Evolutionary conservation across 2,888 invertebrate genomes (phyloP).

Genomic region (Eupithecia subumbrata): DNA sequence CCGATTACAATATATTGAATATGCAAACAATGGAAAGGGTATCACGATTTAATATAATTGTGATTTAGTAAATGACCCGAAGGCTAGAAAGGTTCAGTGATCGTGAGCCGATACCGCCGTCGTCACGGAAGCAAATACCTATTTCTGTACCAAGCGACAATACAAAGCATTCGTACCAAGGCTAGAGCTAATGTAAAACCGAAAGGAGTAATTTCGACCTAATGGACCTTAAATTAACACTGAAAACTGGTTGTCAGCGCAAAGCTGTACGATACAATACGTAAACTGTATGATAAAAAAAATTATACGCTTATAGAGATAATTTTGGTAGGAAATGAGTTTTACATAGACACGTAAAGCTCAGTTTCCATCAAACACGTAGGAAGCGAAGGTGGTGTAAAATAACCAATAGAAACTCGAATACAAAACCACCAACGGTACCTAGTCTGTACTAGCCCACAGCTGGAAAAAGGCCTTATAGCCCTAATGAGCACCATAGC

Average conservation of each 20-base stretch:
- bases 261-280: too few relatives aligned
- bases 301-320: too few relatives aligned
- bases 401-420: too few relatives aligned
- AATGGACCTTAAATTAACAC: slow-evolving; percentile 14
- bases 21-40: slow-evolving; percentile 57
- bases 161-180: slow-evolving; percentile 51
- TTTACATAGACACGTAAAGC: too few relatives aligned
- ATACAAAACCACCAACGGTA: too few relatives aligned
- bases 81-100: slow-evolving; percentile 50
- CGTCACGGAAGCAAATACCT: slow-evolving; percentile 67
- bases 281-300: not conserved
- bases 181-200: slow-evolving; percentile 54
- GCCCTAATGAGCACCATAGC: not conserved
- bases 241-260: not conserved
- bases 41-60: slow-evolving; percentile 52
- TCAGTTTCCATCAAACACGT: not conserved
- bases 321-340: too few relatives aligned
- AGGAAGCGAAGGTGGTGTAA: not conserved
- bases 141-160: slow-evolving; percentile 52
- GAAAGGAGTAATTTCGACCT: slow-evolving; percentile 59
- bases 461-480: not conserved
- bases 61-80: slow-evolving; percentile 43
- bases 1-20: slow-evolving; percentile 39
- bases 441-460: not conserved
- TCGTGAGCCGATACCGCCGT: slow-evolving; percentile 55